Evolutionary conservation across 2,888 invertebrate species (phyloP), one percentile per base, ranked within the genome.

Genomic region (Phyto melanocephala): DNA sequence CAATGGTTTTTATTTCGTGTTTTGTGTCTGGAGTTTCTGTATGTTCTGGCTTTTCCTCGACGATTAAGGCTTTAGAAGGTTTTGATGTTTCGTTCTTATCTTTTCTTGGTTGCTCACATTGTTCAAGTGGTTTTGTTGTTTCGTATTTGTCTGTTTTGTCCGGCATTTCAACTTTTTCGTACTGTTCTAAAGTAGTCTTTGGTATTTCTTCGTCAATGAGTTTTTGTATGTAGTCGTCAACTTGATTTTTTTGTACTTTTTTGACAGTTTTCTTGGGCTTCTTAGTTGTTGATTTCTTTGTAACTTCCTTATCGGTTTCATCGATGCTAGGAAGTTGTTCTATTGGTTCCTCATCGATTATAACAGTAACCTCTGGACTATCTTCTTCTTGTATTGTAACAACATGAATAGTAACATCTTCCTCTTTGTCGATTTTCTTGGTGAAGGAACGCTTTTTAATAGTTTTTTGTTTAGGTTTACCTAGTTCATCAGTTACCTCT

Each of bases 131-230:
- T 54, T 86, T 84, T 81, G 90, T 88, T 33, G 56, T 42, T 33
- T 89, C 81, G 17, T 28, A 6, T 28, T 86, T 86, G 83, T 90
- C 87, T 50, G 85, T 83, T 62, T 81, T 77, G 63, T 81, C 80
- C n/a, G 88, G 87, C 75, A 88, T 87, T 60, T 90, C 90, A 28
- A 87, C 63, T 85, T 91, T 90, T 86, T 92, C 91, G 68, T 91
- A 89, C 85, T 90, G 89, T 85, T 92, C 91, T 2, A 90, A 87
- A 84, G 90, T 90, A 1, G 89, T 89, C 83, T 91, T 89, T n/a
- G 90, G 89, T 83, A 90, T 91, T 81, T 91, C 90, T 79, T 90
- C 88, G 68, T 91, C 89, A 37, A 91, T 90, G 0, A 91, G 84
- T 54, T 87, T 87, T 62, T 90, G 88, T 67, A 91, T 90, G 62